A percentile compares a stretch with the other conserved stretches of the same genome.
Evolutionary conservation across 35 echinoderm and acorn worm genomes (phyloP).

Genomic region (Heliocidaris erythrogramma): DNA sequence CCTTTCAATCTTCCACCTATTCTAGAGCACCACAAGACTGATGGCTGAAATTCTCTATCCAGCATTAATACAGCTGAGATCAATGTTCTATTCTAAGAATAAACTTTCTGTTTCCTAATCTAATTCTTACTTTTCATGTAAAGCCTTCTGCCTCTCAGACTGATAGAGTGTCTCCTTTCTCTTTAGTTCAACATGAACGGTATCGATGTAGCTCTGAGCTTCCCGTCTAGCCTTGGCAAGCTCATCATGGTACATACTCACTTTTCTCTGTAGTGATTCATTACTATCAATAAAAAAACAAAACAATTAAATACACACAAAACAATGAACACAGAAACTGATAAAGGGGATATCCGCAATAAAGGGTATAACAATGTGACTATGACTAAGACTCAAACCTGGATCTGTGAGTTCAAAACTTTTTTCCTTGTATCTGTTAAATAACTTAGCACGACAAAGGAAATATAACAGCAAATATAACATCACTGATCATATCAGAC

Average conservation of each 20-base stretch:
- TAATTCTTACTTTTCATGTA: constrained; percentile 47
- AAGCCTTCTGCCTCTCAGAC: constrained; percentile 48
- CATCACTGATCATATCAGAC: no score
- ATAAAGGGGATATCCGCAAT: no score
- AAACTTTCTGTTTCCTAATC: not conserved
- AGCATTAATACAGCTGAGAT: no score
- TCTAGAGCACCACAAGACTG: no score
- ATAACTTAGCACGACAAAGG: no score
- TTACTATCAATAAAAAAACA: constrained; percentile 40
- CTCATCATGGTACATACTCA: constrained; percentile 67
- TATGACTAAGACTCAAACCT: no score
- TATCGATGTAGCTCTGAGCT: constrained; percentile 47
- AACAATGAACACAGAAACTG: not conserved
- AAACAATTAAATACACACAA: not conserved
- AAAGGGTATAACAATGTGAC: not conserved
- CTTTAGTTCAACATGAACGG: constrained; percentile 21
- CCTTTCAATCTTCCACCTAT: no score
- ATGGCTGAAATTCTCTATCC: no score
- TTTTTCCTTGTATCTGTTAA: no score
- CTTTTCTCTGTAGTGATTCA: constrained; percentile 42
- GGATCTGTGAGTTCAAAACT: no score
- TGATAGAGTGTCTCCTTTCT: constrained; percentile 35
- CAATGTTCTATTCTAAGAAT: no score
- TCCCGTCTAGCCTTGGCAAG: constrained; percentile 48
- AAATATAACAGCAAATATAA: no score